Conservation (phyloP, 1,140 invertebrate genomes). For the Scaptodrosophila lebanonensis region DNA sequence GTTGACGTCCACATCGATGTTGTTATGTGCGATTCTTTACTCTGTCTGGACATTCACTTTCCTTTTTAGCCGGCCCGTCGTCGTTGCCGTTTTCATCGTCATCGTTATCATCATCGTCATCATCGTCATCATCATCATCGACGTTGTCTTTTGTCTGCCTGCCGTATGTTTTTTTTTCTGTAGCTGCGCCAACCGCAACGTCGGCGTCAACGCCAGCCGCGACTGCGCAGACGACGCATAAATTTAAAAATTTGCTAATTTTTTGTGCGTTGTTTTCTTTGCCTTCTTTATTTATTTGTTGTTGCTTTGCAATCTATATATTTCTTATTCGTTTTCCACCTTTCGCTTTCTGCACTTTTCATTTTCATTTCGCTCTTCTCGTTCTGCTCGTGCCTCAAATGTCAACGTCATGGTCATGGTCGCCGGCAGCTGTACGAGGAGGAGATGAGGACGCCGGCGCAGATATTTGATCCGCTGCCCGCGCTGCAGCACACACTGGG, state of each 20-base stretch:
- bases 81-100: neutral
- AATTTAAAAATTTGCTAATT: slow-evolving; percentile 50
- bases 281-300: slow-evolving; percentile 1
- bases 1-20: neutral
- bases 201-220: neutral
- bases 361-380: slow-evolving; percentile 11
- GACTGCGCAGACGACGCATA: slow-evolving; percentile 24
- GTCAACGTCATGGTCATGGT: neutral
- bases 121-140: too few relatives aligned
- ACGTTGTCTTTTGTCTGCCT: neutral
- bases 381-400: neutral
- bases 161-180: slow-evolving; percentile 15
- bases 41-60: slow-evolving; percentile 40
- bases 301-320: slow-evolving; percentile 1
- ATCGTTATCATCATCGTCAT: too few relatives aligned
- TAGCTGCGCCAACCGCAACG: neutral
- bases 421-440: slow-evolving; percentile 11
- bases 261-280: slow-evolving; percentile 10
- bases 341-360: slow-evolving; percentile 26
- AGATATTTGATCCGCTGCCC: slow-evolving; percentile 48
- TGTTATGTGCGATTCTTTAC: neutral
- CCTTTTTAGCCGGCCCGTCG: slow-evolving; percentile 29
- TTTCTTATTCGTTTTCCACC: slow-evolving; percentile 9
- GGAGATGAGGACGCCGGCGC: slow-evolving; percentile 13
- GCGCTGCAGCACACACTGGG: slow-evolving; percentile 85